A percentile compares a stretch with the other conserved stretches of the same genome.
Conservation (phyloP, 1,140 invertebrate species). For the Scaptomyza hsui region DNA sequence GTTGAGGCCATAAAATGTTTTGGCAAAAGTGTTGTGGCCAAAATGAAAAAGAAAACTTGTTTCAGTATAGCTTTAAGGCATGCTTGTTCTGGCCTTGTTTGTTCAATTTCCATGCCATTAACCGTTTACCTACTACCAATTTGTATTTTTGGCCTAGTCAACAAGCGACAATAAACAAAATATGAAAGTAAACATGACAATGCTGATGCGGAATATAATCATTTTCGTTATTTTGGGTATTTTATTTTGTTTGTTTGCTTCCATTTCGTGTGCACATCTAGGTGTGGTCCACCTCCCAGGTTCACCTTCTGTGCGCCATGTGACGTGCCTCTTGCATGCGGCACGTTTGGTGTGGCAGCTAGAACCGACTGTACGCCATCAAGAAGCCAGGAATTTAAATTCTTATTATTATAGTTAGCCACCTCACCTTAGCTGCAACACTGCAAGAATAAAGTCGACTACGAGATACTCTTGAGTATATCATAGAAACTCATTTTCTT, state of each 20-base stretch:
- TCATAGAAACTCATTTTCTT: neutral
- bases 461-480: no score
- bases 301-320: slow-evolving; percentile 8
- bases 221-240: slow-evolving; percentile 52
- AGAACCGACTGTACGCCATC: slow-evolving; percentile 43
- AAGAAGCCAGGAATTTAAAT: slow-evolving; percentile 46
- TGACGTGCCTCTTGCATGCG: slow-evolving; percentile 4
- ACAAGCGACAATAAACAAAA: slow-evolving; percentile 52
- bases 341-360: slow-evolving; percentile 5
- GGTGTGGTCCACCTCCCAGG: slow-evolving; percentile 55
- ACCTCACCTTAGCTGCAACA: neutral
- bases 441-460: no score
- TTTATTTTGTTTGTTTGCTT: slow-evolving; percentile 54
- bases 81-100: slow-evolving; percentile 23
- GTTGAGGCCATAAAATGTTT: slow-evolving; percentile 72
- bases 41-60: slow-evolving; percentile 58
- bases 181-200: slow-evolving; percentile 64
- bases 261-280: slow-evolving; percentile 44
- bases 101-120: slow-evolving; percentile 49
- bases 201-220: slow-evolving; percentile 50
- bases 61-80: slow-evolving; percentile 26
- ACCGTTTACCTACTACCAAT: slow-evolving; percentile 30
- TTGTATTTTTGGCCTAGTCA: slow-evolving; percentile 47
- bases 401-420: slow-evolving; percentile 40
- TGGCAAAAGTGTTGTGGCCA: slow-evolving; percentile 55